phyloP scores from a whole-genome alignment of 2,113 vertebrate species.

The crab-eating macaque (Macaca fascicularis) region T2T-MFA8v1.1 NC_088375.1:18028001-18028500 shows the following conservation, averaged over 20 bases:
- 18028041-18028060: too few species aligned
- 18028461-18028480: not conserved
- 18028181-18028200: not conserved
- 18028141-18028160: not conserved
- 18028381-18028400: not conserved
- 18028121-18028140: not conserved
- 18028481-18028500: not conserved
- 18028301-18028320: not conserved
- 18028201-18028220: not conserved
- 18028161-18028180: not conserved
- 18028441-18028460: not conserved
- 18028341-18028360: not conserved
- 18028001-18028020: too few species aligned
- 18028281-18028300: not conserved
- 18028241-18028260: not conserved
- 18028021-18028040: rapidly evolving
- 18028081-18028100: not conserved
- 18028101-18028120: not conserved
- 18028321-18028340: not conserved
- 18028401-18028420: not conserved
- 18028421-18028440: not conserved
- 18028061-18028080: too few species aligned
- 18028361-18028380: not conserved
- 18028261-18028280: not conserved
- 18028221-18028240: not conserved